Evolutionary conservation across 2,888 invertebrate genomes (phyloP), one percentile per base, ranked within the genome.

Genomic region (Ectemnius continuus): DNA sequence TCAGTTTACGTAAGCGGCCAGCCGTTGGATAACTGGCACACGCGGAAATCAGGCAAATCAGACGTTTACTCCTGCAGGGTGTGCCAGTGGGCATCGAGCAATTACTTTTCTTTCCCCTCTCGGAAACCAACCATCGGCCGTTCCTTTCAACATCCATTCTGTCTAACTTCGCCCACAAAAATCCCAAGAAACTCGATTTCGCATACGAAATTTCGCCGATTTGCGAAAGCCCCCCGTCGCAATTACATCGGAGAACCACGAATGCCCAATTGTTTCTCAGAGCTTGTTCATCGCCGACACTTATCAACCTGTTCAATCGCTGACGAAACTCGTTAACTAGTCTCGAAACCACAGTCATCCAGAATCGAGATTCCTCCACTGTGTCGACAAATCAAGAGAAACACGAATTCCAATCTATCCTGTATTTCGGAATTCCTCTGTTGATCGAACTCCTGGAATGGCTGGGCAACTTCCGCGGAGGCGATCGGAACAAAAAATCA

Each of bases 1-100:
- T 88, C 85, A 83, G 78, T 84, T 87, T 87, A 86, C 81, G 86
- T 87, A 87, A 87, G 74, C 78, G 52, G n/a, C 48, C 67, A 73
- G 75, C 67, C 71, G 81, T 84, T 86, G 82, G 73, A 85, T 88
- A 87, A 88, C 86, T 82, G 78, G 85, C 78, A 83, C 83, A 80
- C 79, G 73, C 80, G 86, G 85, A 85, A 87, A 85, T 82, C 79
- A 65, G 80, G 77, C 73, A 77, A 68, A 36, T 36, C 70, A 56
- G 61, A 67, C 67, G 59, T 76, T 48, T 63, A 73, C 65, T 75
- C 79, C 82, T 78, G 48, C 71, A 77, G 81, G 83, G 84, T 76
- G 79, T 71, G 78, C 83, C 78, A 64, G 76, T 72, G 84, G 82
- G 75, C 75, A 69, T 60, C 63, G 64, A 13, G 58, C 59, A 69